Base-by-base conservation (phyloP, 2,797 vertebrate genomes). In the Cyprinella venusta region DNA sequence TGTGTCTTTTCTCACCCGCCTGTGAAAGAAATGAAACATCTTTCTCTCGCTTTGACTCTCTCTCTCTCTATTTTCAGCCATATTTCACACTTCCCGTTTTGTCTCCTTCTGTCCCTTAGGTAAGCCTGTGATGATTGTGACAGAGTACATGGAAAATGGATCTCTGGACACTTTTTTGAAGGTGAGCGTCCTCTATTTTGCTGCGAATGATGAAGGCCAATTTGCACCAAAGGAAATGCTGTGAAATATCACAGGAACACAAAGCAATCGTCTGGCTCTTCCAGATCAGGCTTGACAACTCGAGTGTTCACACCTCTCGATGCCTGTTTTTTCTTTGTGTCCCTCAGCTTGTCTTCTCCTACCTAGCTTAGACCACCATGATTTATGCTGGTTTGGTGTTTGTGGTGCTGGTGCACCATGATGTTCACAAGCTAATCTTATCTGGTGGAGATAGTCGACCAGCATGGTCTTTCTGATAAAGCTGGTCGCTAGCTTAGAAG, bases 61-160 rank as follows among this genome's bases (percentile, higher is more conserved):
- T 21, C 42, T 21, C 42, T 21, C 40, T 61, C 52, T 38, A 26
- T 42, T 21, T 40, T 52, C 24, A 3, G 12, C 52, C 26, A 5
- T 64, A 40, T 86, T 67, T 67, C 54, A 48, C 68, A 63, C 65
- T 19, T 40, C 40, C 6, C 10, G 3, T 45, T 71, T 81, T 59
- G 38, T 45, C 16, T 81, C 56, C 71, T 85, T 56, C 42, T 30
- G 26, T 76, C 59, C 45, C 50, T 83, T 59, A 91, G 90, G 88
- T 90, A 91, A 91, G 84, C 90, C 90, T 48, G 90, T 91, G 79
- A 90, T 91, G 89, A 91, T 91, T 54, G 88, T 91, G 85, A 91
- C 89, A 48, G 90, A 91, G 82, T 91, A 88, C 83, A 91, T 91
- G 89, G 90, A 91, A 80, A 91, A 91, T 70, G 90, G 90, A 74